Percentiles rank a stretch among this genome's conserved stretches.
Evolutionary conservation across 2,888 invertebrate genomes (phyloP).

Genomic region (Himalopsyche anomala): DNA sequence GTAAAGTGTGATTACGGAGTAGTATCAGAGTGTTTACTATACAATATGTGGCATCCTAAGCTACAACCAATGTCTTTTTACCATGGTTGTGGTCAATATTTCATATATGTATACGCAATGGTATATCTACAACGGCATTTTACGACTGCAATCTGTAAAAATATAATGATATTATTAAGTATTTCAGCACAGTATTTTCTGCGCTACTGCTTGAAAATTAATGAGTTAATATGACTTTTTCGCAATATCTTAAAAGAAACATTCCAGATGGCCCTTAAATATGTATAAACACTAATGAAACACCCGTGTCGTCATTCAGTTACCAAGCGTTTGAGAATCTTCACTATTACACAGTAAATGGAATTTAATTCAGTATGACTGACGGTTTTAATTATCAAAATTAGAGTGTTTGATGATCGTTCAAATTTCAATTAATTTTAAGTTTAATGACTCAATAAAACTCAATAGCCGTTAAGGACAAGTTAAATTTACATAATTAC

Average conservation of each 20-base stretch:
- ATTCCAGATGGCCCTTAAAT: slow-evolving; percentile 31
- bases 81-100: too few relatives aligned
- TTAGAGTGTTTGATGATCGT: slow-evolving; percentile 43
- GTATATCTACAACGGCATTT: too few relatives aligned
- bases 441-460: slow-evolving; percentile 32
- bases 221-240: not conserved
- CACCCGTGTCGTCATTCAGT: not conserved
- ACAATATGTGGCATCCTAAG: too few relatives aligned
- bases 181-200: not conserved
- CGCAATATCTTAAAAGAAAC: slow-evolving; percentile 35
- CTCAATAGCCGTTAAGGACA: slow-evolving; percentile 32
- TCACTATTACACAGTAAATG: not conserved
- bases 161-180: too few relatives aligned
- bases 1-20: too few relatives aligned
- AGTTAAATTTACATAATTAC: slow-evolving; percentile 42
- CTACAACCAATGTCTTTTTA: too few relatives aligned
- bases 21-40: too few relatives aligned
- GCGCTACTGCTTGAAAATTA: not conserved
- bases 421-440: slow-evolving; percentile 38
- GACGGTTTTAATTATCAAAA: slow-evolving; percentile 34
- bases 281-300: slow-evolving; percentile 31
- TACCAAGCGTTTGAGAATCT: not conserved
- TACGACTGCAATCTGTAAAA: too few relatives aligned
- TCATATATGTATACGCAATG: too few relatives aligned
- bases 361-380: slow-evolving; percentile 17